phyloP scores from a whole-genome alignment of 1,140 invertebrate genomes.

The Luehdorfia chinensis region DNA sequence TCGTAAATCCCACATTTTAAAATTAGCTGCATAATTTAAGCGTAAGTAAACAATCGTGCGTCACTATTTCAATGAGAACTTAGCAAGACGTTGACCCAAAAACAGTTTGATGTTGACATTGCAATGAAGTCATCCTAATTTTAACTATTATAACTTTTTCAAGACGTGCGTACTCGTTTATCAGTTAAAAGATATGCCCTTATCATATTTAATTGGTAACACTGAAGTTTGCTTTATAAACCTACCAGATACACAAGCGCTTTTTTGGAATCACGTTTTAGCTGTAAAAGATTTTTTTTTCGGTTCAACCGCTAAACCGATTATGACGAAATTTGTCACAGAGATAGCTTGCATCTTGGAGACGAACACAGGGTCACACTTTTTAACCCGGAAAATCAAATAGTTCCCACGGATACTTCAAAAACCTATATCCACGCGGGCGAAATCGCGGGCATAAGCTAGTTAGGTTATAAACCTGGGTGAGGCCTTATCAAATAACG shows the following conservation, averaged over 20 bases:
- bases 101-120: constrained; percentile 20
- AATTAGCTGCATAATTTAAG: no score
- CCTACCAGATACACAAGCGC: constrained; percentile 10
- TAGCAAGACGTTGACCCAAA: constrained; percentile 23
- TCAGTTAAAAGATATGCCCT: constrained; percentile 37
- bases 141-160: constrained; percentile 24
- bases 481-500: constrained; percentile 5
- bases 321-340: no score
- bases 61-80: constrained; percentile 4
- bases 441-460: neutral
- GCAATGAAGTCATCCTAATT: constrained; percentile 35
- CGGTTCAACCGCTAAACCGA: no score
- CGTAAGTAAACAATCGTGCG: no score
- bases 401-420: no score
- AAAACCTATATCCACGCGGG: neutral
- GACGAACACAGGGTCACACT: no score
- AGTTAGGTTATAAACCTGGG: constrained; percentile 8
- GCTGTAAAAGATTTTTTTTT: no score
- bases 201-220: constrained; percentile 41
- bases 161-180: constrained; percentile 23
- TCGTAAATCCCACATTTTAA: no score
- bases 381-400: no score
- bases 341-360: no score
- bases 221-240: constrained; percentile 23
- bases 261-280: neutral